A percentile compares a stretch with the other conserved stretches of the same genome.
Conservation (phyloP, 2,113 vertebrate species). For the Marmota monax region DNA sequence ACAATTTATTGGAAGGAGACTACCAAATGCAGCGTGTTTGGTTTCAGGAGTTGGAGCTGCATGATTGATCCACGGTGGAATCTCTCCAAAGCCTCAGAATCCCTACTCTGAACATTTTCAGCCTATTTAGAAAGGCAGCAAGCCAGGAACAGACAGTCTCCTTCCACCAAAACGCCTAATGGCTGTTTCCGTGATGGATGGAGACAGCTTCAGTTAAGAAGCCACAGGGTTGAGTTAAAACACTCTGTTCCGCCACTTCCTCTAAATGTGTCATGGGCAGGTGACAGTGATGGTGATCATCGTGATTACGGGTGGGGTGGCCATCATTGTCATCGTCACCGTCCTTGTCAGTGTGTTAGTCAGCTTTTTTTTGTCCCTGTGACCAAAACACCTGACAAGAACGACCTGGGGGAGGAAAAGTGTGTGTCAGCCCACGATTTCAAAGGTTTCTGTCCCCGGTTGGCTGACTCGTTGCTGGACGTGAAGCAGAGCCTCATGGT, state of each 20-base stretch:
- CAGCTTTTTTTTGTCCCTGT: too few species aligned
- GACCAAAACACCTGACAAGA: too few species aligned
- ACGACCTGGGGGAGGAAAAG: too few species aligned
- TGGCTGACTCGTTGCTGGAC: too few species aligned
- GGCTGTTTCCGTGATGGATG: neutral
- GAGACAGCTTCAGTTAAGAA: neutral
- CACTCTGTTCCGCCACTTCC: too few species aligned
- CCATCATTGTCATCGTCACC: neutral
- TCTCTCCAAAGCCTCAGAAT: neutral
- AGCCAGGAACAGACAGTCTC: neutral
- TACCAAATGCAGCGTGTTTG: neutral
- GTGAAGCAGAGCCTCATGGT: too few species aligned
- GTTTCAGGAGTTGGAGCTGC: neutral
- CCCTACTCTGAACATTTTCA: neutral
- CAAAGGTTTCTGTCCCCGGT: too few species aligned
- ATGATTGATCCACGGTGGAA: neutral
- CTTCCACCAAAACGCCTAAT: neutral
- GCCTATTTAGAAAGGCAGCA: neutral
- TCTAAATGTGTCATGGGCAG: neutral
- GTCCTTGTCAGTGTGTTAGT: too few species aligned
- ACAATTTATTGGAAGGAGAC: neutral
- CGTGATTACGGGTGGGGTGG: neutral
- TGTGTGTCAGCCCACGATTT: too few species aligned
- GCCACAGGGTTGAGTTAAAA: neutral
- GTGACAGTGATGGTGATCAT: neutral